Base-by-base conservation (phyloP, 2,888 invertebrate genomes). In the Callyntrura guangdongensis region DNA sequence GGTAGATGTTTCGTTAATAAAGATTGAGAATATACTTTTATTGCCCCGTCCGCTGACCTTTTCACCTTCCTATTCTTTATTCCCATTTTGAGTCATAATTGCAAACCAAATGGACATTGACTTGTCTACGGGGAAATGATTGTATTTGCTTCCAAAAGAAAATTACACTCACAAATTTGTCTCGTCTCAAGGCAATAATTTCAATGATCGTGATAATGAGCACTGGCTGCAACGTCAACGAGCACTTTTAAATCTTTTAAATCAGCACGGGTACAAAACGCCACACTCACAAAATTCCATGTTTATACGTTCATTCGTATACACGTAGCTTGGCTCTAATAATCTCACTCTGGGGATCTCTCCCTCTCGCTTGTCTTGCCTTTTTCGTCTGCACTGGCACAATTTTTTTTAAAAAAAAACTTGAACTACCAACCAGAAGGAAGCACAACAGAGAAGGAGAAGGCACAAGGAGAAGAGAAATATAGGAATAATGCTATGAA, bases 51-150 rank as follows among this genome's bases (percentile, higher is more conserved):
- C 17, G 20, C 74, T 74, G 12, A 25, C 6, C 25, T 27, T 49
- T 77, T 77, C 77, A 77, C 77, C 74, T 22, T 49, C 22, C 25
- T 74, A 77, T 11, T 77, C n/a, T 22, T n/a, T 25, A 53, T 53
- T 25, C 22, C 45, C 77, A 77, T 53, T 53, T 53, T 53, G 53
- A 49, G 3, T 25, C 77, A 77, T 77, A 53, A n/a, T 25, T 74
- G 72, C 45, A 74, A 36, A 74, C 4, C 11, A 47, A 74, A 25
- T 64, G 22, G 25, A 64, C 11, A 64, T 20, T 22, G 11, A 11
- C 11, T 64, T 64, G 25, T 36, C 20, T 20, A 8, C 11, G 22
- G 64, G 5, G 11, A 20, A 25, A 25, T 64, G 22, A 22, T 17
- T 64, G 11, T 17, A 1, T 45, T 69, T 17, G 36, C 36, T 36